These are phyloP conservation scores for Callospermophilus lateralis DNA, from an alignment of 2,113 vertebrate species.

Conservation along the genomic window DNA sequence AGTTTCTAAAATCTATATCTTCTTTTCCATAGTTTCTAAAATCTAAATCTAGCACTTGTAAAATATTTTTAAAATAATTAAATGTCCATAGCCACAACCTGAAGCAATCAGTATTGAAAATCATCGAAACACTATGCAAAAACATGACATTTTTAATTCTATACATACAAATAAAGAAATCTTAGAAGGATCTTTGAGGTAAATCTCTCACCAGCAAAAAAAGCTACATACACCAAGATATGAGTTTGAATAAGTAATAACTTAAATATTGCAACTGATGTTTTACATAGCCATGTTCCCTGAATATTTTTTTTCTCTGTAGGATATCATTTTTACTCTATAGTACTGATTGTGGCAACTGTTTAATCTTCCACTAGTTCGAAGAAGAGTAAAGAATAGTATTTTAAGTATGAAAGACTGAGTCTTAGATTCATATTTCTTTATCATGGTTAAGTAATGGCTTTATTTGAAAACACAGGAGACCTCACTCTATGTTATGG, in stretches of 20 bases:
- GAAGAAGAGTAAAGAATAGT: background rate
- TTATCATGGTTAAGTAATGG: background rate
- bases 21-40: background rate
- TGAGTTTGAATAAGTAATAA: background rate
- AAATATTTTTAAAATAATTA: background rate
- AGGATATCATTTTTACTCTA: background rate
- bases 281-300: background rate
- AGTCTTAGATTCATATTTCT: background rate
- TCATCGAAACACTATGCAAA: background rate
- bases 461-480: background rate
- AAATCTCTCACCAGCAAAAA: background rate
- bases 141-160: background rate
- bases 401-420: background rate
- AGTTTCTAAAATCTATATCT: background rate
- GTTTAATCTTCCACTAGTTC: background rate
- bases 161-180: background rate
- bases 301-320: background rate
- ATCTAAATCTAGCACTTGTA: background rate
- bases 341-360: background rate
- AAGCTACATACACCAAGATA: background rate
- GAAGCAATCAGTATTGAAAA: background rate
- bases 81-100: background rate
- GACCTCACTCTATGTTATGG: too few relatives aligned
- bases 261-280: background rate
- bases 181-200: background rate